phyloP scores from a whole-genome alignment of 2,888 invertebrate species.

The Xanthostigma xanthostigma region DNA sequence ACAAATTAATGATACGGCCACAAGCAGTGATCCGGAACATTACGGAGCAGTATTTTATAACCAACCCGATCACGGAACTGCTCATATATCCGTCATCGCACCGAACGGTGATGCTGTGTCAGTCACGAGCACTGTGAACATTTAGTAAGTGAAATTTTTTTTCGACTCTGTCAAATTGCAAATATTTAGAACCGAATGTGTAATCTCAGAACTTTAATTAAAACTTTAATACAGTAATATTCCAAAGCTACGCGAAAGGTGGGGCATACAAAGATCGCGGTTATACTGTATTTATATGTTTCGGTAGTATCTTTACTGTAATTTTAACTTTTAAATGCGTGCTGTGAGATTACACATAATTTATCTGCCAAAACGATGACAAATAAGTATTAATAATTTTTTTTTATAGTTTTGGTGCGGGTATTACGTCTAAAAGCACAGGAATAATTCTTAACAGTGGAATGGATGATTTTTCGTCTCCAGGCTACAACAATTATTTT shows the following conservation, averaged over 20 bases:
- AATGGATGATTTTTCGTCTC: constrained; percentile 89
- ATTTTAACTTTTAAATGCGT: no score
- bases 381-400: not conserved
- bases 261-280: no score
- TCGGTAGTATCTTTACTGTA: no score
- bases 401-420: constrained; percentile 63
- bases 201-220: no score
- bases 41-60: constrained; percentile 51
- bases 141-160: constrained; percentile 18
- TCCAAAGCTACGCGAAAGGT: no score
- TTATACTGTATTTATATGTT: no score
- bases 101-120: constrained; percentile 85
- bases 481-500: constrained; percentile 52
- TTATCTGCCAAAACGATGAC: no score
- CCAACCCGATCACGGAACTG: constrained; percentile 61
- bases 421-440: constrained; percentile 57
- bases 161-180: no score
- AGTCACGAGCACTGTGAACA: constrained; percentile 60
- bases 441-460: constrained; percentile 91
- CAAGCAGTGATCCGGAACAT: constrained; percentile 42
- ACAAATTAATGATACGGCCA: constrained; percentile 48
- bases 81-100: constrained; percentile 75
- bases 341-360: no score
- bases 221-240: no score
- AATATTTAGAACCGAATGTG: no score